Evolutionary conservation across 2,797 vertebrate genomes (phyloP).

Genomic region (Loris lydekkerianus): DNA sequence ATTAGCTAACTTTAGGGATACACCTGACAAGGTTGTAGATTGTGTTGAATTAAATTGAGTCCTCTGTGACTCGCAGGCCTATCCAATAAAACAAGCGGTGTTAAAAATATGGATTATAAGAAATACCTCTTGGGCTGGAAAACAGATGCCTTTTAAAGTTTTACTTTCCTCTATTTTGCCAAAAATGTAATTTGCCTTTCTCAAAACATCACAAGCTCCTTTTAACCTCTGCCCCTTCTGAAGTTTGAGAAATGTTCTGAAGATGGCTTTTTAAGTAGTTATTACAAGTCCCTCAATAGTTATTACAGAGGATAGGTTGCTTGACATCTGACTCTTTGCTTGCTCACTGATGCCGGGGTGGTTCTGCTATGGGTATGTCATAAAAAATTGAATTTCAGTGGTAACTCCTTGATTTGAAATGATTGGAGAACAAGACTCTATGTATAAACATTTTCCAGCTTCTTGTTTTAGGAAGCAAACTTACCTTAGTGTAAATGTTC

Average conservation of each 20-base stretch:
- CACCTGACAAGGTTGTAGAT: neutral
- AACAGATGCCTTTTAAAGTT: neutral
- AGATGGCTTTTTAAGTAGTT: neutral
- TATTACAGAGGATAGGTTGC: neutral
- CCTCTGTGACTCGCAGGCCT: neutral
- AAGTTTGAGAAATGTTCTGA: conserved; percentile 32
- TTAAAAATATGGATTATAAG: neutral
- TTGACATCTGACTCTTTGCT: neutral
- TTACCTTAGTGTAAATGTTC: neutral
- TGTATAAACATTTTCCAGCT: neutral
- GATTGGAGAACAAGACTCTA: neutral
- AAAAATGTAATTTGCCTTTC: conserved; percentile 49
- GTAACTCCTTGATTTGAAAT: neutral
- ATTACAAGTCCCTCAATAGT: neutral
- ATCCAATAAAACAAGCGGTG: neutral
- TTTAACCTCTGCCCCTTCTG: neutral
- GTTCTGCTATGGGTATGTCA: neutral
- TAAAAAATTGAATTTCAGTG: neutral
- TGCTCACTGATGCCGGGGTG: neutral
- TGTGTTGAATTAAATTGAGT: neutral
- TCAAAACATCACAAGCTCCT: neutral
- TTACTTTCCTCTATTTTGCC: neutral
- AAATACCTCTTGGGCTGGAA: neutral
- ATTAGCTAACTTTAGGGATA: neutral
- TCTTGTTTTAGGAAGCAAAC: conserved; percentile 50